Base-by-base conservation (phyloP, 2,888 invertebrate species). In the Zaprionus obscuricornis region DNA sequence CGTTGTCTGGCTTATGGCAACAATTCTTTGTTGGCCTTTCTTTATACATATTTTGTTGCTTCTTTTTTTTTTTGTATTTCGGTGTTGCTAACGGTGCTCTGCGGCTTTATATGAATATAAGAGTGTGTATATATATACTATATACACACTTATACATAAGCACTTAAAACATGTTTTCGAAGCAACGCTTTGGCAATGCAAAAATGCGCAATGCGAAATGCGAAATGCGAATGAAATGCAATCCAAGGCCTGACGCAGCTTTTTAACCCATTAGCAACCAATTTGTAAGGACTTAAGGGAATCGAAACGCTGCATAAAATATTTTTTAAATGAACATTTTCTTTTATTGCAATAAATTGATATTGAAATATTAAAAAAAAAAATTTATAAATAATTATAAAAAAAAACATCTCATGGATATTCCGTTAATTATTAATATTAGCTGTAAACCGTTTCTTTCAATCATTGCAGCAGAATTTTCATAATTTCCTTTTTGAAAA, bases 81-180 rank as follows among this genome's bases (percentile, higher is more conserved):
- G 71, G 54, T 65, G 68, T 82, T 78, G 82, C 79, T 79, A 79
- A 79, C 79, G 79, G 79, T 79, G 78, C 72, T n/a, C n/a, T 74
- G 67, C 37, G 51, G 47, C 67, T 55, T 62, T 83, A 77, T 69
- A 60, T 77, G 66, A 59, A 74, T 43, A 62, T 37, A 22, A 22
- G 24, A 26, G 14, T 39, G 20, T 24, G 22, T 51, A 13, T 63
- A 14, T 33, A 34, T 39, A 27, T 43, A 63, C n/a, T 46, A 45
- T 40, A 39, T 43, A 49, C 11, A 37, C 45, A 46, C 49, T 33
- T 33, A 45, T 57, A 46, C 49, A 46, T 64, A 43, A 63, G 59
- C 59, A 59, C 60, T 46, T 59, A 22, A 63, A 63, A 73, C 70
- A 68, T 54, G 69, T 69, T 79, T 77, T 65, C 34, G 54, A 67